Percentiles rank a stretch among this genome's conserved stretches.
These are phyloP conservation scores for Diploscapter pachys DNA, from an alignment of 1,140 invertebrate species.

Conservation along the genomic window DNA sequence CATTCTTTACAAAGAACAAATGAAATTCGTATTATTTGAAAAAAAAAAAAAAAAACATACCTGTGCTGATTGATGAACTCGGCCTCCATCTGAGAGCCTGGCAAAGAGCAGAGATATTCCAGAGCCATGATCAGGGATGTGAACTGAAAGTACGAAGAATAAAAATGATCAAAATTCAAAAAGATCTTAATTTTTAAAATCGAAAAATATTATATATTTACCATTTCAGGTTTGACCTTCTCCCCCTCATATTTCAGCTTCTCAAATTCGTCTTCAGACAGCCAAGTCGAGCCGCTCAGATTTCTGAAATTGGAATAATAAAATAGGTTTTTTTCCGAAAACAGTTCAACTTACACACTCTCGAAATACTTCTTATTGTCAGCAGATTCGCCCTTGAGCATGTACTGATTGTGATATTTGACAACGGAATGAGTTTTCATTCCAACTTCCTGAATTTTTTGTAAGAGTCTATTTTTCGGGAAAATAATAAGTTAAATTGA, in stretches of 20 bases:
- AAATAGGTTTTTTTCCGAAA: not conserved
- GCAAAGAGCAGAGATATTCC: slow-evolving; percentile 45
- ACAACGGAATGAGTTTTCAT: slow-evolving; percentile 41
- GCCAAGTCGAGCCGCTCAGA: slow-evolving; percentile 37
- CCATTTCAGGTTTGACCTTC: slow-evolving; percentile 42
- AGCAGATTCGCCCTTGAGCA: slow-evolving; percentile 9
- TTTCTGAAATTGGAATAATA: slow-evolving; percentile 16
- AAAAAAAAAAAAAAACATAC: not conserved
- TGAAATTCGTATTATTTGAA: not conserved
- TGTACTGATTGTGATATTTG: slow-evolving; percentile 31
- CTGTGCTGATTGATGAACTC: slow-evolving; percentile 49
- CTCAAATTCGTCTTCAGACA: slow-evolving; percentile 38
- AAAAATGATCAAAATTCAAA: slow-evolving; percentile 17
- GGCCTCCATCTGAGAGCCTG: slow-evolving; percentile 42
- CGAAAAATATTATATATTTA: slow-evolving; percentile 30
- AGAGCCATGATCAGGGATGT: slow-evolving; percentile 48
- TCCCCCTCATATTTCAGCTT: slow-evolving; percentile 39
- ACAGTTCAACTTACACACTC: slow-evolving; percentile 9
- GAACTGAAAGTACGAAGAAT: slow-evolving; percentile 38
- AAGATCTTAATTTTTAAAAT: slow-evolving; percentile 11
- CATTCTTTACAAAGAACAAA: not conserved
- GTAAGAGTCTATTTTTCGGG: too few species aligned
- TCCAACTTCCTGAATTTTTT: slow-evolving; percentile 31
- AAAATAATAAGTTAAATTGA: too few species aligned
- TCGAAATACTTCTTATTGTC: slow-evolving; percentile 6